A percentile compares a stretch with the other conserved stretches of the same genome.
These are phyloP conservation scores for Excalfactoria chinensis DNA, from an alignment of 2,113 vertebrate genomes.

Conservation along the genomic window DNA sequence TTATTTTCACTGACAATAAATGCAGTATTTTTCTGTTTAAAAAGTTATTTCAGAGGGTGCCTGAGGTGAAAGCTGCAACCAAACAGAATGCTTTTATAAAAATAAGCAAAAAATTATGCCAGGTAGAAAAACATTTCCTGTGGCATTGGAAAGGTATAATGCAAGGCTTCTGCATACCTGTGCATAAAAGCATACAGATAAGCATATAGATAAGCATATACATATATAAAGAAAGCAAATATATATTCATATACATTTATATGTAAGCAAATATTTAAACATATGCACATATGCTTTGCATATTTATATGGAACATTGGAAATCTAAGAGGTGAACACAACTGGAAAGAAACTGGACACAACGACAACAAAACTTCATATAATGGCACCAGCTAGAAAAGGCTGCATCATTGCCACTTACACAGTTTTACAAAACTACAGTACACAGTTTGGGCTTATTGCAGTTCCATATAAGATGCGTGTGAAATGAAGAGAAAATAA, in stretches of 20 bases:
- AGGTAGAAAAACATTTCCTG: not conserved
- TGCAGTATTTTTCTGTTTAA: not conserved
- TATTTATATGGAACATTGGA: not conserved
- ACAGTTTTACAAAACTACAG: not conserved
- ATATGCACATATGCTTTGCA: not conserved
- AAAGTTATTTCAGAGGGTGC: not conserved
- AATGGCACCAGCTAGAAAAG: not conserved
- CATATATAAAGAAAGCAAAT: too few relatives aligned
- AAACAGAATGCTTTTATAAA: not conserved
- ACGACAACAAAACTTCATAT: not conserved
- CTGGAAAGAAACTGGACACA: accelerated
- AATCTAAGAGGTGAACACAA: not conserved
- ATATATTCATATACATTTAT: too few relatives aligned
- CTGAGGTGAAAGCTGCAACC: not conserved
- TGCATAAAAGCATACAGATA: too few relatives aligned
- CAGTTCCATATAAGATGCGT: not conserved
- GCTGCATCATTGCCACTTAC: not conserved
- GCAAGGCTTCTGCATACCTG: not conserved
- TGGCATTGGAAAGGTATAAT: not conserved
- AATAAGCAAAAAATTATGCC: not conserved
- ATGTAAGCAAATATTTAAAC: too few relatives aligned
- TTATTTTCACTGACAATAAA: not conserved
- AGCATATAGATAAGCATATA: too few relatives aligned
- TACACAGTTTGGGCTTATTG: not conserved
- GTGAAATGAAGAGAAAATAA: not conserved